A percentile compares a stretch with the other conserved stretches of the same genome.
phyloP scores from a whole-genome alignment of 2,797 vertebrate genomes.

The Pseudochaenichthys georgianus region DNA sequence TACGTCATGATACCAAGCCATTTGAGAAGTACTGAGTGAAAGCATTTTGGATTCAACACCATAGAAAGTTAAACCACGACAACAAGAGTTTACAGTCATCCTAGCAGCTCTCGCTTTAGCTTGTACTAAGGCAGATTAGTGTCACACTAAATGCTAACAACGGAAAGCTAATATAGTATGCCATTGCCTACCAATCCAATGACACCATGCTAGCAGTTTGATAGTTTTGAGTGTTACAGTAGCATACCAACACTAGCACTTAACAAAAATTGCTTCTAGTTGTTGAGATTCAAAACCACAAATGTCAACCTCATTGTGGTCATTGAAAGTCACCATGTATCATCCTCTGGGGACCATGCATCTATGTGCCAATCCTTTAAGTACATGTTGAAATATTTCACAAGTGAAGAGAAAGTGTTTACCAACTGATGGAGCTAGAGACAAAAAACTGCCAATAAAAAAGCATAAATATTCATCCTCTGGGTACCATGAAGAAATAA shows the following conservation, averaged over 20 bases:
- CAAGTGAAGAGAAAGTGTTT: background rate
- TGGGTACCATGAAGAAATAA: constrained; percentile 5
- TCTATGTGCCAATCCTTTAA: background rate
- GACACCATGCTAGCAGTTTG: too few relatives aligned
- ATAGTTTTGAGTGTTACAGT: too few relatives aligned
- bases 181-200: too few relatives aligned
- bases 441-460: background rate
- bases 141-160: background rate
- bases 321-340: background rate
- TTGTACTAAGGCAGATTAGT: background rate
- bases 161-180: background rate
- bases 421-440: background rate
- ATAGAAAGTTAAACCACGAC: background rate
- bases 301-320: background rate
- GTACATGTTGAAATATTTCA: background rate
- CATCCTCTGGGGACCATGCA: background rate
- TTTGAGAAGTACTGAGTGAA: background rate
- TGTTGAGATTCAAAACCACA: background rate
- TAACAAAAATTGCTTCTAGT: too few relatives aligned
- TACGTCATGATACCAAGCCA: background rate
- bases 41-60: background rate
- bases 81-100: background rate
- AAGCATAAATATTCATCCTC: background rate
- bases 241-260: too few relatives aligned
- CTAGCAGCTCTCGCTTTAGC: background rate